These are phyloP conservation scores for Amazona guildingii DNA, from an alignment of 2,113 vertebrate genomes.

Conservation along the genomic window DNA sequence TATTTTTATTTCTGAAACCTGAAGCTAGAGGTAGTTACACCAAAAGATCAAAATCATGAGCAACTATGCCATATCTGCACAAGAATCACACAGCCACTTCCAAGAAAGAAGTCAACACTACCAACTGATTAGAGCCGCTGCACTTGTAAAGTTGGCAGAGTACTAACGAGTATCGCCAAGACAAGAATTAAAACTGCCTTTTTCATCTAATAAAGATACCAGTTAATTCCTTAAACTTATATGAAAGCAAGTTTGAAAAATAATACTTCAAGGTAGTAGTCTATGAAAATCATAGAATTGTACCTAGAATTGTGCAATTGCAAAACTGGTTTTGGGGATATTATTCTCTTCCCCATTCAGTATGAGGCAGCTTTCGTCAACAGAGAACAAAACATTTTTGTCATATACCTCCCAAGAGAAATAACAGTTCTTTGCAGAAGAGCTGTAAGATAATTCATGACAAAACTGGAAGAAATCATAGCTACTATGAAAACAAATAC, in stretches of 20 bases:
- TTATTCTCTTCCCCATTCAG: neutral
- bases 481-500: slow-evolving; percentile 60
- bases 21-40: neutral
- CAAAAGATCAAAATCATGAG: neutral
- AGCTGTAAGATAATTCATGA: neutral
- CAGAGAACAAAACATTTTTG: slow-evolving; percentile 27
- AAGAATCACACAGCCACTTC: neutral
- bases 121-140: neutral
- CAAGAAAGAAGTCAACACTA: neutral
- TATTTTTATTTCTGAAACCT: neutral
- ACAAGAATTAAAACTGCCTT: neutral
- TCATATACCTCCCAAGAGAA: neutral
- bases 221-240: neutral
- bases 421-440: neutral
- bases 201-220: neutral
- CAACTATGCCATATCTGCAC: neutral
- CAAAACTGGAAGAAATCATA: slow-evolving; percentile 31
- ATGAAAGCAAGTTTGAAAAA: neutral
- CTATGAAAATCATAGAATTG: neutral
- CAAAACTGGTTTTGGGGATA: neutral
- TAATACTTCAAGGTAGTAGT: neutral
- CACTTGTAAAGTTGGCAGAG: neutral
- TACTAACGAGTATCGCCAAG: neutral
- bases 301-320: neutral
- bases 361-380: neutral